Base-by-base conservation (phyloP, 2,888 invertebrate genomes). In the Rhodophaea formosa region DNA sequence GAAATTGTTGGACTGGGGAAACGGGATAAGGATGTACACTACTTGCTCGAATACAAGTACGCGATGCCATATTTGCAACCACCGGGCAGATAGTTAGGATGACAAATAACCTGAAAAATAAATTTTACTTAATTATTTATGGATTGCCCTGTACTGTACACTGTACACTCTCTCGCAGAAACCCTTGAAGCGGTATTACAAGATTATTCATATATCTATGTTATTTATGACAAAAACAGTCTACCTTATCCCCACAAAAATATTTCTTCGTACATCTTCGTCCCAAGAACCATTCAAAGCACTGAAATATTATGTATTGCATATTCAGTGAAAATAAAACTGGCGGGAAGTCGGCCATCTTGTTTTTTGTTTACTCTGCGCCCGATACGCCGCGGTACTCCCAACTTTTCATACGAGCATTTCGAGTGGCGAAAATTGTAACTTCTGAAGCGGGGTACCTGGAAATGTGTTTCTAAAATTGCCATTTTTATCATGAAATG, bases 281-380 rank as follows among this genome's bases (percentile, higher is more conserved):
- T 16, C 67, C 62, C 56, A 6, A 7, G 61, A 49, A 52, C 64
- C 59, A 47, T 29, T 69, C 65, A 66, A 65, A 72, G 69, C 57
- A 65, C 66, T 57, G 72, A 56, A 78, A 77, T 77, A 77, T 77
- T 76, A 78, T 74, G 77, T 80, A 81, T 80, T 84, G 82, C 82
- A 83, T 83, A 84, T 82, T 82, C 78, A 78, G 74, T 75, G 71
- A 72, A 75, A 77, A 75, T 73, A 77, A 77, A 76, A 70, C 68
- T 70, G 58, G 63, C 56, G 57, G 62, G 66, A 65, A 61, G 67
- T 58, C 75, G 61, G 77, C 80, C 83, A 81, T 84, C 77, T 81
- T 80, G 76, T 64, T 72, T 56, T 49, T 42, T 56, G 44, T 44
- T 54, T 43, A 54, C 54, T 46, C 32, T 8, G 16, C 15, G 60